Evolutionary conservation across 1,140 invertebrate species (phyloP).

Genomic region (Chymomyza costata): DNA sequence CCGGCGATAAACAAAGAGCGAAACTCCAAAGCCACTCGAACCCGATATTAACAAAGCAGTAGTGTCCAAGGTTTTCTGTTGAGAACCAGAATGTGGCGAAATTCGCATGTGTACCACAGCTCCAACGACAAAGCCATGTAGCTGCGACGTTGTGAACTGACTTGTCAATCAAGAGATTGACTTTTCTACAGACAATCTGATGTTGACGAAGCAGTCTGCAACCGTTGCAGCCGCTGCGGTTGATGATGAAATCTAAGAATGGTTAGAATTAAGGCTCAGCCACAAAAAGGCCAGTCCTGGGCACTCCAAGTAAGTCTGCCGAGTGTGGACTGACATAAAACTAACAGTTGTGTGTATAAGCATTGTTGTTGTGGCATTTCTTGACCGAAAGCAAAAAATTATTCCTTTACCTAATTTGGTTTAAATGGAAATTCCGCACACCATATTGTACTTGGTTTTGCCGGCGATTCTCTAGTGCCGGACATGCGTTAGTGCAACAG

Average conservation of each 20-base stretch:
- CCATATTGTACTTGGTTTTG: slow-evolving; percentile 71
- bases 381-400: slow-evolving; percentile 46
- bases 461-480: too few relatives aligned
- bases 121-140: slow-evolving; percentile 1
- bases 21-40: too few relatives aligned
- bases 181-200: slow-evolving; percentile 64
- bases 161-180: slow-evolving; percentile 70
- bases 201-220: slow-evolving; percentile 16
- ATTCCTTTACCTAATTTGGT: slow-evolving; percentile 69
- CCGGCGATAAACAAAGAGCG: too few relatives aligned
- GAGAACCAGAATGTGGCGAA: too few relatives aligned
- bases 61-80: too few relatives aligned
- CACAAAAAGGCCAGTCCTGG: too few relatives aligned
- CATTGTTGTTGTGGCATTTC: slow-evolving; percentile 17
- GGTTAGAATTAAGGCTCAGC: slow-evolving; percentile 14
- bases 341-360: slow-evolving; percentile 17
- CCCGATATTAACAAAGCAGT: too few relatives aligned
- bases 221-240: slow-evolving; percentile 1
- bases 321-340: too few relatives aligned
- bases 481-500: too few relatives aligned
- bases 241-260: slow-evolving; percentile 57
- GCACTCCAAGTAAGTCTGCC: too few relatives aligned
- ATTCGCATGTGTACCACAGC: too few relatives aligned
- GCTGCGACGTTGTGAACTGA: slow-evolving; percentile 35
- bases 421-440: slow-evolving; percentile 71